Conservation (phyloP, 2,113 vertebrate genomes). For the Eptesicus fuscus region DNA sequence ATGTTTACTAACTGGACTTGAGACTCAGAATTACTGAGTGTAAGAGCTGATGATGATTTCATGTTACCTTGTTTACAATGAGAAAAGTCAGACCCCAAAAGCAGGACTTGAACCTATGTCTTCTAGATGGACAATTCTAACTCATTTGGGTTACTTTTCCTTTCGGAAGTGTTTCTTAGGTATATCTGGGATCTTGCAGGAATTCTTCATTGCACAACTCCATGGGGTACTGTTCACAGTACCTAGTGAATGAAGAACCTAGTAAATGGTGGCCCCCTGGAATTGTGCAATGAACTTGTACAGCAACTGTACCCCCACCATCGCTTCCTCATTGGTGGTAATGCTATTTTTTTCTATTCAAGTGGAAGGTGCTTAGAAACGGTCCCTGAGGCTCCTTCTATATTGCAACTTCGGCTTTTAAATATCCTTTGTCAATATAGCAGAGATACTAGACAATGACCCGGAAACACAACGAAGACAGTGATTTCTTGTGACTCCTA, state of each 20-base stretch:
- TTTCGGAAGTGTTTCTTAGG: not conserved
- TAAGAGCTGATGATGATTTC: not conserved
- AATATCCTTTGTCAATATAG: not conserved
- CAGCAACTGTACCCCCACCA: not conserved
- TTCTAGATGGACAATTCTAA: not conserved
- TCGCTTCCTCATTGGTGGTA: not conserved
- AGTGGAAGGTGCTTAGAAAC: not conserved
- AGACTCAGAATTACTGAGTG: not conserved
- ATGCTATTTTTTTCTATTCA: not conserved
- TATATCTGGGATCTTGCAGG: not conserved
- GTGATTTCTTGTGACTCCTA: not conserved
- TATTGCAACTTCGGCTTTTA: not conserved
- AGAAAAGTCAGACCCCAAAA: not conserved
- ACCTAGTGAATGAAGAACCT: too few species aligned
- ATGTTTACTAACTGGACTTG: not conserved
- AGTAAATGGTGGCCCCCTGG: too few species aligned
- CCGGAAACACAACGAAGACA: constrained; percentile 3
- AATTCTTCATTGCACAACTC: not conserved
- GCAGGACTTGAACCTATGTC: not conserved
- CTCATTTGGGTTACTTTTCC: not conserved
- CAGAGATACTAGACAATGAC: not conserved
- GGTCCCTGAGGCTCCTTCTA: not conserved
- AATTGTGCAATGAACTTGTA: not conserved
- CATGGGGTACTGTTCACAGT: not conserved
- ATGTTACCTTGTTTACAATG: not conserved